Conservation (phyloP, 2,797 vertebrate species). For the Mormyrus hasselquistii region DNA sequence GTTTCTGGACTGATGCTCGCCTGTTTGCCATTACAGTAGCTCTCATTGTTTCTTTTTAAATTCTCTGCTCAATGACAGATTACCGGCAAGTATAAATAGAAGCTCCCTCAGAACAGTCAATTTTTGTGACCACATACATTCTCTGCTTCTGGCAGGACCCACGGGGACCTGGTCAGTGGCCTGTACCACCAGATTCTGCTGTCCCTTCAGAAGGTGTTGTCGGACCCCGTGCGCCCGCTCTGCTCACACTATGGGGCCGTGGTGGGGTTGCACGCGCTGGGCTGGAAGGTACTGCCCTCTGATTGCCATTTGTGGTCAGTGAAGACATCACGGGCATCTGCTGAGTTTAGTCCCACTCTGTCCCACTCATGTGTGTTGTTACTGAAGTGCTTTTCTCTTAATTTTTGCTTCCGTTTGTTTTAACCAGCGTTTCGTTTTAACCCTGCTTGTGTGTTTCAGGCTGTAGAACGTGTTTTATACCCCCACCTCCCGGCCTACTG, state of each 20-base stretch:
- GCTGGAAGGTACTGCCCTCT: slow-evolving; percentile 73
- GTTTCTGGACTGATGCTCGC: background rate
- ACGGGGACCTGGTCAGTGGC: slow-evolving; percentile 79
- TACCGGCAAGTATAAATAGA: background rate
- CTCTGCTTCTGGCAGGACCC: slow-evolving; percentile 63
- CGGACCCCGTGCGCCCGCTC: slow-evolving; percentile 82
- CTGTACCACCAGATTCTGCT: slow-evolving; percentile 89
- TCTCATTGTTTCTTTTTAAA: background rate
- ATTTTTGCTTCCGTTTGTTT: background rate
- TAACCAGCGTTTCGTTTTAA: background rate
- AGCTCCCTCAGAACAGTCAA: background rate
- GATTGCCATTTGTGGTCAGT: background rate
- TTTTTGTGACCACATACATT: background rate
- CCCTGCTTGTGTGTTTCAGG: slow-evolving; percentile 53
- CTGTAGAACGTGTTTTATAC: slow-evolving; percentile 82
- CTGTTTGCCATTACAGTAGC: background rate
- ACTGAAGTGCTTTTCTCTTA: background rate
- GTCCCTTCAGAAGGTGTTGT: slow-evolving; percentile 86
- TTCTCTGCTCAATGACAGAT: background rate
- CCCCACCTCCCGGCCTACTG: slow-evolving; percentile 87
- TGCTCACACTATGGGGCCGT: slow-evolving; percentile 92
- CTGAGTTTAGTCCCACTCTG: background rate
- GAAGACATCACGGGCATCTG: background rate
- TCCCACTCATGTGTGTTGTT: background rate
- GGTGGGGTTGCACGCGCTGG: slow-evolving; percentile 83